These are phyloP conservation scores for Theristicus caerulescens DNA, from an alignment of 2,113 vertebrate genomes.

Conservation along the genomic window DNA sequence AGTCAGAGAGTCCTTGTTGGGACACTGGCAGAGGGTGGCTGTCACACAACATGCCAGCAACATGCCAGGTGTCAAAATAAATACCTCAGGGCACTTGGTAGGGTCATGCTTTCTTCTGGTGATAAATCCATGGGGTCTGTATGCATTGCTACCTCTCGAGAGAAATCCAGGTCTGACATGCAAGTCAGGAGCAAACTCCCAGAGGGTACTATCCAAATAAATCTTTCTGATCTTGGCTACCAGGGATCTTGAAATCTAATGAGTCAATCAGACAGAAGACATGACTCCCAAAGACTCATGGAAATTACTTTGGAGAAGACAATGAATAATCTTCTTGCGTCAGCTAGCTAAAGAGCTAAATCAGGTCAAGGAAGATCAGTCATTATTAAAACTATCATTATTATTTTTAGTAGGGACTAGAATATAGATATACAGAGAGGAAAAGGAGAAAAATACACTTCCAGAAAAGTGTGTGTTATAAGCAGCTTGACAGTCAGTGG, in stretches of 20 bases:
- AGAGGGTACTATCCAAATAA: background rate
- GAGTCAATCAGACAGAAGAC: slow-evolving; percentile 3
- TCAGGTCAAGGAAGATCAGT: background rate
- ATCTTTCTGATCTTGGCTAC: background rate
- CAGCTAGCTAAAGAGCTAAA: background rate
- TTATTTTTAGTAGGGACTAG: slow-evolving; percentile 15
- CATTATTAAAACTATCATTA: slow-evolving; percentile 2
- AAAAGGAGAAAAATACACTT: background rate
- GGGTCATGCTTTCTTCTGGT: background rate
- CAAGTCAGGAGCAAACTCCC: background rate
- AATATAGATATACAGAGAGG: background rate
- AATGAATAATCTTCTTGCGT: background rate
- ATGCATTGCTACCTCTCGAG: background rate
- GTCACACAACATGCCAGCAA: background rate
- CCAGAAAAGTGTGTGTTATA: background rate
- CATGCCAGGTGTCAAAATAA: background rate
- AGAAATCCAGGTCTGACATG: background rate
- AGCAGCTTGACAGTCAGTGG: background rate
- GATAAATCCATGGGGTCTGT: background rate
- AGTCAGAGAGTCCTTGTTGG: background rate
- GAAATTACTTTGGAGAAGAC: slow-evolving; percentile 22
- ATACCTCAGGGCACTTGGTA: background rate
- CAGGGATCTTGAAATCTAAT: background rate
- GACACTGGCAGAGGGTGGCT: background rate
- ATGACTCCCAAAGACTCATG: background rate